Evolutionary conservation across 2,888 invertebrate genomes (phyloP), one percentile per base, ranked within the genome.

Genomic region (Cyclophora punctaria): DNA sequence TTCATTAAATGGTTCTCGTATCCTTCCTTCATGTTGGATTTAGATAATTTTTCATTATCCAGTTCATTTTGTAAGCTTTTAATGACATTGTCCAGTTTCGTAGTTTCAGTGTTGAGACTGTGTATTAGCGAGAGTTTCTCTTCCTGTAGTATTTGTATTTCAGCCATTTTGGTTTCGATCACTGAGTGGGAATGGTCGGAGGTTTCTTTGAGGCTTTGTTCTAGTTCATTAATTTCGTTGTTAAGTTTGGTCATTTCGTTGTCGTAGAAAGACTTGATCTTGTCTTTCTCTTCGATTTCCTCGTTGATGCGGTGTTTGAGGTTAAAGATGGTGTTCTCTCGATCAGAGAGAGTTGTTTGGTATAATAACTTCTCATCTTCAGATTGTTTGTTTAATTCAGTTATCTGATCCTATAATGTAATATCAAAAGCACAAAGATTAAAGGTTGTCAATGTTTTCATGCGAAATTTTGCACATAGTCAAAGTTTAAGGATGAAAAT

Each of bases 291-390:
- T 50, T 83, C 78, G 48, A 82, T 74, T 63, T 81, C 80, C 59
- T 83, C 80, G 59, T 81, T 79, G 7, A 86, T 73, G 4, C 73
- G 74, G 57, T 80, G 81, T 71, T 78, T 83, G 4, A 86, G 64
- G 57, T 73, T 69, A 3, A 71, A 68, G 48, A 83, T 76, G 2
- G 75, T 74, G 45, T 65, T 69, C 47, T 85, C 83, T 57, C 66
- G 78, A 41, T 79, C 78, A n/a, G 69, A 66, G 44, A 83, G 52
- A 3, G 62, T 63, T 48, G 56, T 62, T 60, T 73, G 63, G 3
- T 71, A 64, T 3, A 69, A 52, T 6, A 60, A 55, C 56, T 70
- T 78, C 48, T 82, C 80, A 7, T 63, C 61, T 57, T 75, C 73
- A 41, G 60, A 57, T 61, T 66, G 77, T 51, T 70, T 64, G 34